Evolutionary conservation across 2,797 vertebrate species (phyloP).

Genomic region (Crax fasciolata): DNA sequence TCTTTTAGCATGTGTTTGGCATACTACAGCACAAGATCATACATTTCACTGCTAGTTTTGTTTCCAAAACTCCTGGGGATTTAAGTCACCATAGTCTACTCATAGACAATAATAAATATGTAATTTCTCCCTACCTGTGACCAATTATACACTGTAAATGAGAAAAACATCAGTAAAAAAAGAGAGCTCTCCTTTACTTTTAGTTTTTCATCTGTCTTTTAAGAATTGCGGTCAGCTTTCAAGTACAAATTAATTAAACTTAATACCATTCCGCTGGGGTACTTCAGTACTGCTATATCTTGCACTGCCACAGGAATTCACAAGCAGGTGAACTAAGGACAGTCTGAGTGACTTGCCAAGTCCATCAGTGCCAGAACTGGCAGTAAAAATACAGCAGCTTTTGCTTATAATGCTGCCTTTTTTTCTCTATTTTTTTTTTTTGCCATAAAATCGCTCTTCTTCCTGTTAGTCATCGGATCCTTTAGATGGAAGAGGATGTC

Average conservation of each 20-base stretch:
- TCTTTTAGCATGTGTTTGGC: not conserved
- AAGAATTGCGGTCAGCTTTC: not conserved
- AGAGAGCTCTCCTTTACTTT: constrained; percentile 2
- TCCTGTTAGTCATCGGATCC: not conserved
- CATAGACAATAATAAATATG: not conserved
- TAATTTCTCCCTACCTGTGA: not conserved
- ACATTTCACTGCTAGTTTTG: not conserved
- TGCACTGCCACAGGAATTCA: not conserved
- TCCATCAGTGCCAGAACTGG: constrained; percentile 27
- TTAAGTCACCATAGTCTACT: not conserved
- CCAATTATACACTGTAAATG: not conserved
- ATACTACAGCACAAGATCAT: not conserved
- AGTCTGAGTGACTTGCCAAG: constrained; percentile 29
- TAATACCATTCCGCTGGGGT: not conserved
- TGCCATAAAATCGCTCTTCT: not conserved
- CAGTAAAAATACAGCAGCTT: constrained; percentile 30
- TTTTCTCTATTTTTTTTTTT: not conserved
- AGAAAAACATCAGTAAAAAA: not conserved
- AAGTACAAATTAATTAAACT: not conserved
- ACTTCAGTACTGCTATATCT: not conserved
- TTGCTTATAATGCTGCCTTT: not conserved
- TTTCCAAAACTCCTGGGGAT: not conserved
- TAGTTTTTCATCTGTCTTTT: not conserved
- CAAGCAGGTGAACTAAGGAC: constrained; percentile 18
- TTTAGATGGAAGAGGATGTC: constrained; percentile 21